These are phyloP conservation scores for Abramis brama DNA, from an alignment of 2,113 vertebrate species.

Conservation along the genomic window DNA sequence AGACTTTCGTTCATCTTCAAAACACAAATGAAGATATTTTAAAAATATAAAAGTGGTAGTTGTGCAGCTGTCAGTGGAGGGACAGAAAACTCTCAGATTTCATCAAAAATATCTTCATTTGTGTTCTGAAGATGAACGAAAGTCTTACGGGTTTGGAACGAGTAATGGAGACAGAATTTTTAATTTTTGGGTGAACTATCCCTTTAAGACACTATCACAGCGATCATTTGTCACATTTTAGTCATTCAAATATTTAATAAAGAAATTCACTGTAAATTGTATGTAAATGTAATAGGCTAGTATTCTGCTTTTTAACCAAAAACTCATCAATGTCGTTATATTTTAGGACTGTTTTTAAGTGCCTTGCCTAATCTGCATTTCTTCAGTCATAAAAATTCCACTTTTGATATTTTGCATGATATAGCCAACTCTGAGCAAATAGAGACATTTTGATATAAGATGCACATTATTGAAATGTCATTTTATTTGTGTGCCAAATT, in stretches of 20 bases:
- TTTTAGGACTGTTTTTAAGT: not conserved
- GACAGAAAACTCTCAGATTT: too few species aligned
- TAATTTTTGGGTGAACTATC: too few species aligned
- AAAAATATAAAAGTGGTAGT: too few species aligned
- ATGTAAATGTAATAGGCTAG: not conserved
- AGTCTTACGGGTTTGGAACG: too few species aligned
- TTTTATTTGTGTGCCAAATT: constrained; percentile 6
- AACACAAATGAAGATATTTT: too few species aligned
- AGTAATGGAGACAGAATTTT: too few species aligned
- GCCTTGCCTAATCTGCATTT: not conserved
- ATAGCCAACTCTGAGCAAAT: not conserved
- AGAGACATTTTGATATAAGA: not conserved
- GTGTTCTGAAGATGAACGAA: too few species aligned
- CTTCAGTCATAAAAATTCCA: not conserved
- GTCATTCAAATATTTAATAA: not conserved
- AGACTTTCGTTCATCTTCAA: too few species aligned
- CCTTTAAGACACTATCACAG: too few species aligned
- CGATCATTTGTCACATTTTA: not conserved
- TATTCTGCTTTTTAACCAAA: not conserved
- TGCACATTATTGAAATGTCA: not conserved
- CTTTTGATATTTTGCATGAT: not conserved
- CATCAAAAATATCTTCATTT: too few species aligned
- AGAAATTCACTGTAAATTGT: not conserved
- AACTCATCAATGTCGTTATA: not conserved
- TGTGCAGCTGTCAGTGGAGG: too few species aligned